Evolutionary conservation across 2,888 invertebrate species (phyloP), one percentile per base, ranked within the genome.

Genomic region (Halictus ligatus): DNA sequence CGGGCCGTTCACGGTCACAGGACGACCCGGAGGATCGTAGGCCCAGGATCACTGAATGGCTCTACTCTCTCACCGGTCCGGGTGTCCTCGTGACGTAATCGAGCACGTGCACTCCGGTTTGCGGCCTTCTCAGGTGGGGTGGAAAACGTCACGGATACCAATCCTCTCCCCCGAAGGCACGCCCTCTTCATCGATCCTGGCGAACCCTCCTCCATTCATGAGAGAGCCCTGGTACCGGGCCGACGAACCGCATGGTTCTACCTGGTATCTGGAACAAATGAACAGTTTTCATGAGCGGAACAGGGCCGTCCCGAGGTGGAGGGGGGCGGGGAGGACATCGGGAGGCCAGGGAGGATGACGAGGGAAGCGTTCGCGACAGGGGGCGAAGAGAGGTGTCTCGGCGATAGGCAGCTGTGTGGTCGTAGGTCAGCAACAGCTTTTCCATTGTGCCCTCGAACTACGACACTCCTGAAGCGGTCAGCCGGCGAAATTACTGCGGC

Each of bases 111-210:
- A 92, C 88, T 87, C 58, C 90, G 83, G 89, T 78, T 85, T 72
- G 90, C 87, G 78, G 72, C 83, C 85, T 84, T 84, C 88, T 90
- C 89, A 89, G 92, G 92, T 87, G 85, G 88, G 89, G 88, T 85
- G 83, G 87, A 73, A 91, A 89, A 93, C 94, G 94, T 93, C 92
- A 93, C 93, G 92, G 88, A 91, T 90, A 92, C 88, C 92, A 89
- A 91, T 90, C 87, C 90, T 89, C 90, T 89, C 81, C 88, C 90
- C 85, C 86, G 89, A 86, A 91, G 92, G 88, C 92, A 93, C 92
- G 92, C 93, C 92, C 92, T 92, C 93, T 88, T 86, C 92, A 94
- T 94, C 94, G 94, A 94, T 94, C 91, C 92, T 88, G 91, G 84
- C 72, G 84, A 88, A 91, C 91, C 92, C 90, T 91, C 88, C 91